These are phyloP conservation scores for Coptodon bakossiorum DNA, from an alignment of 2,113 vertebrate species.

Conservation along the genomic window DNA sequence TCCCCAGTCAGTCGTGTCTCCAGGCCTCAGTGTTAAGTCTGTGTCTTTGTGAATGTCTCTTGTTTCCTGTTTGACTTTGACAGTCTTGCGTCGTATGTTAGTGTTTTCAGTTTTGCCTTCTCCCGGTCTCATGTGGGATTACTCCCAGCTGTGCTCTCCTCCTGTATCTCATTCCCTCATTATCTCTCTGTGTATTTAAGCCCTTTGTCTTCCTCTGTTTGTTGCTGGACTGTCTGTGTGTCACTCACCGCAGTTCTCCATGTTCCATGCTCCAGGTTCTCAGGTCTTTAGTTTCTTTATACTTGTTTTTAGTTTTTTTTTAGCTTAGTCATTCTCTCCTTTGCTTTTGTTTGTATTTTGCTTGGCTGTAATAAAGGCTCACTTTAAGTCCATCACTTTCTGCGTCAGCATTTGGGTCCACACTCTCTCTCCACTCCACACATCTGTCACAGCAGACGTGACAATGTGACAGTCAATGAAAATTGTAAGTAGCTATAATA, in stretches of 20 bases:
- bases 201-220: background rate
- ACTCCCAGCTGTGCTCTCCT: background rate
- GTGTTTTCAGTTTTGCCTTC: background rate
- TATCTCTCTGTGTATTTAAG: background rate
- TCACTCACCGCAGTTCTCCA: background rate
- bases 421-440: background rate
- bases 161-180: background rate
- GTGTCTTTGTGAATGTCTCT: background rate
- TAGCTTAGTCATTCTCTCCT: background rate
- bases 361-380: background rate
- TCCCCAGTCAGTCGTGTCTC: background rate
- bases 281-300: background rate
- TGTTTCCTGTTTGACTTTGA: background rate
- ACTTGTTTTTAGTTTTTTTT: background rate
- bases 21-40: background rate
- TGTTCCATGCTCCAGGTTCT: background rate
- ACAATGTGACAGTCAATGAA: background rate
- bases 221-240: background rate
- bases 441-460: background rate
- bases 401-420: background rate
- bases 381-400: background rate
- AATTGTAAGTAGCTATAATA: background rate
- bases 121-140: background rate
- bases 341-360: background rate
- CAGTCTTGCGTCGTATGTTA: background rate